Evolutionary conservation across 2,888 invertebrate species (phyloP).

Genomic region (Tachina lurida): DNA sequence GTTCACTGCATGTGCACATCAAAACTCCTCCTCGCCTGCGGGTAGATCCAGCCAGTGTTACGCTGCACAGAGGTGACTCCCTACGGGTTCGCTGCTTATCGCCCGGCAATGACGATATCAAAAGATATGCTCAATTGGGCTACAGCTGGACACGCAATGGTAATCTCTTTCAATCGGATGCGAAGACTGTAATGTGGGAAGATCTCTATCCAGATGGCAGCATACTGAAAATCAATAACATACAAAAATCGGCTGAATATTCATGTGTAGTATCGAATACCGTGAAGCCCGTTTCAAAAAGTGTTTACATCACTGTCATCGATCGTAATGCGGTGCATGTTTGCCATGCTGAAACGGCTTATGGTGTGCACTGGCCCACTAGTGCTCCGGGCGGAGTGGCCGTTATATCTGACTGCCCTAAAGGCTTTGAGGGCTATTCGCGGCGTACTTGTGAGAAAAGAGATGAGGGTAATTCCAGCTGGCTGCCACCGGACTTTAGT

Average conservation of each 20-base stretch:
- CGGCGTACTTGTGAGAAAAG: slow-evolving; percentile 85
- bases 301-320: slow-evolving; percentile 87
- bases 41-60: slow-evolving; percentile 87
- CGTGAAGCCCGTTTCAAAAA: slow-evolving; percentile 84
- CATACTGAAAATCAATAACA: slow-evolving; percentile 90
- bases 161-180: slow-evolving; percentile 88
- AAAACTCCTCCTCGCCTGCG: slow-evolving; percentile 86
- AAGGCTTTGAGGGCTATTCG: slow-evolving; percentile 84
- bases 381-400: slow-evolving; percentile 89
- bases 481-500: slow-evolving; percentile 91
- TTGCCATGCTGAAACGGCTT: slow-evolving; percentile 85
- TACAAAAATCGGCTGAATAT: slow-evolving; percentile 90
- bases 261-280: slow-evolving; percentile 88
- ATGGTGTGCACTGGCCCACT: slow-evolving; percentile 86
- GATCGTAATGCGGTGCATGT: slow-evolving; percentile 85
- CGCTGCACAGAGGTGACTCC: slow-evolving; percentile 84
- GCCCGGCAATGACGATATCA: slow-evolving; percentile 85
- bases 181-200: slow-evolving; percentile 92
- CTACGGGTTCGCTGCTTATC: slow-evolving; percentile 85
- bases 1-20: slow-evolving; percentile 85
- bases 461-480: slow-evolving; percentile 87
- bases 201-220: slow-evolving; percentile 93
- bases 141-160: slow-evolving; percentile 93
- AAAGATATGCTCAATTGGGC: slow-evolving; percentile 87
- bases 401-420: slow-evolving; percentile 86